Evolutionary conservation across 2,113 vertebrate species (phyloP).

Genomic region (Pandion haliaetus): DNA sequence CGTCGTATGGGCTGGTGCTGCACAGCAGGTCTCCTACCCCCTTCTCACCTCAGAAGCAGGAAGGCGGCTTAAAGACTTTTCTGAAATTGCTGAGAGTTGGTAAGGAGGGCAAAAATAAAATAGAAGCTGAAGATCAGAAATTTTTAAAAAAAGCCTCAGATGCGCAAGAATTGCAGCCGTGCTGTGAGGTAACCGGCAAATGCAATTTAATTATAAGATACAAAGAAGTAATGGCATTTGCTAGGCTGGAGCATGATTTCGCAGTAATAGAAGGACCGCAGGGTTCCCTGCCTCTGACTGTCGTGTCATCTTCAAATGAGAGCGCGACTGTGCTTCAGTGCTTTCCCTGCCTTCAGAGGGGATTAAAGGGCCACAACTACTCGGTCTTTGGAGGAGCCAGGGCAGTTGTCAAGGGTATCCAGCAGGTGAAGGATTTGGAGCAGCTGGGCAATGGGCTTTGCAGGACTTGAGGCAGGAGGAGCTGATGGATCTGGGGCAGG

Average conservation of each 20-base stretch:
- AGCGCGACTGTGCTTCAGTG: not conserved
- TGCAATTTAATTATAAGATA: constrained; percentile 70
- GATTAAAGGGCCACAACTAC: not conserved
- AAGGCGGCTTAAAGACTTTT: not conserved
- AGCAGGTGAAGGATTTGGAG: not conserved
- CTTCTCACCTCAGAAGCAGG: not conserved
- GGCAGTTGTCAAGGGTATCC: not conserved
- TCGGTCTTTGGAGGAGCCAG: fast-evolving
- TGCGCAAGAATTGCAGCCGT: constrained; percentile 59
- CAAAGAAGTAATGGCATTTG: constrained; percentile 34
- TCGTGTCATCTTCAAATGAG: not conserved
- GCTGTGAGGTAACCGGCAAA: constrained; percentile 74
- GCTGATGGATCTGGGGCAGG: not conserved
- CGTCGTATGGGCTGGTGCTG: not conserved
- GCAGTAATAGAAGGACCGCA: constrained; percentile 26
- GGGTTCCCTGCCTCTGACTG: constrained; percentile 39
- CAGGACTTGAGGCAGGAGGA: not conserved
- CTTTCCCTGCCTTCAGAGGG: not conserved
- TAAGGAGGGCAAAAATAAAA: not conserved
- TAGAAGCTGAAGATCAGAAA: not conserved
- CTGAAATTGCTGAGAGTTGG: not conserved
- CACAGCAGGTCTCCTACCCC: not conserved
- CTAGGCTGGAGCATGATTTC: constrained; percentile 29
- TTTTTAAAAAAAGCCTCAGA: constrained; percentile 14
- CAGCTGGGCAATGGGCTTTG: not conserved